Percentiles rank a stretch among this genome's conserved stretches.
Conservation (phyloP, 2,888 invertebrate genomes). For the Melieria picta region DNA sequence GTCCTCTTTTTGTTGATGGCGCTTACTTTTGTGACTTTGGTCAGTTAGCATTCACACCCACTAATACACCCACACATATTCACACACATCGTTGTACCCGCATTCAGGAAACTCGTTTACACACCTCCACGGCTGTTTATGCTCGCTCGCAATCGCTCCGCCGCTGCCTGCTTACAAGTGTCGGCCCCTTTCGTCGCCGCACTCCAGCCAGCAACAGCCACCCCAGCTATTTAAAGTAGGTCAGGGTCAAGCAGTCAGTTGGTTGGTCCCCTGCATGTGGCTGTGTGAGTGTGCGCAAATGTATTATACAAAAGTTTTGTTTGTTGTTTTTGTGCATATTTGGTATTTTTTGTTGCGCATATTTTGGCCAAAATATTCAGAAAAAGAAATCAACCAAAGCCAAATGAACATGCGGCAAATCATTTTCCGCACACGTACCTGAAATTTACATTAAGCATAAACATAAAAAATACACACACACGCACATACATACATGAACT, state of each 20-base stretch:
- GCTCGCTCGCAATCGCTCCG: too few relatives aligned
- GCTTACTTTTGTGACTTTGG: too few relatives aligned
- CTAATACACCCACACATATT: too few relatives aligned
- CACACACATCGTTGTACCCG: too few relatives aligned
- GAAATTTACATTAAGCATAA: background rate
- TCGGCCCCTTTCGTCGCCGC: too few relatives aligned
- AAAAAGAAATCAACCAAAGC: background rate
- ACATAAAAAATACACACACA: background rate
- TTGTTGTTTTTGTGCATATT: constrained; percentile 4
- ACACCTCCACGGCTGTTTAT: too few relatives aligned
- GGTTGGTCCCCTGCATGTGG: background rate
- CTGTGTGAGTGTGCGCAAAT: background rate
- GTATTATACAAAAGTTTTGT: background rate
- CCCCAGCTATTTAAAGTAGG: constrained; percentile 6
- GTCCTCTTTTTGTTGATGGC: too few relatives aligned
- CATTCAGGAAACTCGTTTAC: too few relatives aligned
- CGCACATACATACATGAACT: background rate
- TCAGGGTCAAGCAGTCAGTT: constrained; percentile 25
- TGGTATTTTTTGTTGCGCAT: background rate
- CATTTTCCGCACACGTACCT: background rate
- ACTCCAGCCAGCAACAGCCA: too few relatives aligned
- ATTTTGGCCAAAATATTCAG: background rate
- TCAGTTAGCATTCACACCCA: too few relatives aligned
- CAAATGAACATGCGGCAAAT: too few relatives aligned
- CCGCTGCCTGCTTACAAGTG: too few relatives aligned